These are phyloP conservation scores for Harpagifer antarcticus DNA, from an alignment of 2,797 vertebrate genomes.

Conservation along the genomic window DNA sequence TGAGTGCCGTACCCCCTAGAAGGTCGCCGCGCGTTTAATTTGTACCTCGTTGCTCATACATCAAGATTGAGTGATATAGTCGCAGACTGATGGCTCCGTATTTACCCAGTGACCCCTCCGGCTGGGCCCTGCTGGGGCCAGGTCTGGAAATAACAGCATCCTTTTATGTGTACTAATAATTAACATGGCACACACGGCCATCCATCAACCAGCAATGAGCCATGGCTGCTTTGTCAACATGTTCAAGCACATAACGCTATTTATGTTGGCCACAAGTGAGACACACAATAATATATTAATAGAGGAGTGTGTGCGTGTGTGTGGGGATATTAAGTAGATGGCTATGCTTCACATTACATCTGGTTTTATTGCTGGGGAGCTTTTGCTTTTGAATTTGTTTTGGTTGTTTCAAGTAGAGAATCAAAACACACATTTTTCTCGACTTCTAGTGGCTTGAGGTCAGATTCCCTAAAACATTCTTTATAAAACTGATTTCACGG, in stretches of 20 bases:
- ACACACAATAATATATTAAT: conserved; percentile 75
- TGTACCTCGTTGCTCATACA: conserved; percentile 88
- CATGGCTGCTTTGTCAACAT: conserved; percentile 83
- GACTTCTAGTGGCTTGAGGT: not conserved
- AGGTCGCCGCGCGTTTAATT: conserved; percentile 84
- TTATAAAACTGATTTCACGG: not conserved
- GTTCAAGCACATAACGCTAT: conserved; percentile 79
- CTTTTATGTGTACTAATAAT: conserved; percentile 89
- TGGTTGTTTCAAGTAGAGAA: conserved; percentile 5
- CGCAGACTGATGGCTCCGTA: conserved; percentile 82
- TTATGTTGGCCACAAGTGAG: conserved; percentile 81
- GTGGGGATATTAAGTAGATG: conserved; percentile 6
- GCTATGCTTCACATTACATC: conserved; percentile 26
- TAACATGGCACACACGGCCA: conserved; percentile 83
- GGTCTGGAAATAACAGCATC: conserved; percentile 84
- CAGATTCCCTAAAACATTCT: not conserved
- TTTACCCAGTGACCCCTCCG: conserved; percentile 83
- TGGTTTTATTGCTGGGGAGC: conserved; percentile 28
- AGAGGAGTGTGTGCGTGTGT: conserved; percentile 25
- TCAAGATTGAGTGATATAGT: conserved; percentile 89
- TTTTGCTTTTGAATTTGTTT: conserved; percentile 27
- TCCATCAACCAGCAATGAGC: conserved; percentile 84
- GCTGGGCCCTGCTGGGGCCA: conserved; percentile 75
- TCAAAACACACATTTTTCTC: not conserved
- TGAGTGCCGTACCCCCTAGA: conserved; percentile 81